These are phyloP conservation scores for Strix occidentalis DNA, from an alignment of 2,797 vertebrate genomes.

Conservation along the genomic window DNA sequence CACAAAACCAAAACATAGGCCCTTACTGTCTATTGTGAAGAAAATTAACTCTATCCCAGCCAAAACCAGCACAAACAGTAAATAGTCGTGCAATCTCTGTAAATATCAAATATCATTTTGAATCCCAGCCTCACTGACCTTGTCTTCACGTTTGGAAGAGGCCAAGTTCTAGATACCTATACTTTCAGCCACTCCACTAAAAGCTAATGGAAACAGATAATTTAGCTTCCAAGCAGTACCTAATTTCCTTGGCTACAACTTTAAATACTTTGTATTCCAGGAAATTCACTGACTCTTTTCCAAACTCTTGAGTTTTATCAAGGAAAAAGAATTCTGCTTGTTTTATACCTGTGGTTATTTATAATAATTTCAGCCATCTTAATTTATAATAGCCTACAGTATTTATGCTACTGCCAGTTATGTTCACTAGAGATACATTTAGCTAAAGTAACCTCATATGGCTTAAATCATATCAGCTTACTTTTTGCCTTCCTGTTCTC, in stretches of 20 bases:
- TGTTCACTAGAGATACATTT: background rate
- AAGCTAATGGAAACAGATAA: background rate
- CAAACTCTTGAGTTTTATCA: background rate
- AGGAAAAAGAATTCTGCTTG: background rate
- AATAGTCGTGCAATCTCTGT: background rate
- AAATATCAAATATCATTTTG: background rate
- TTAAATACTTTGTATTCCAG: background rate
- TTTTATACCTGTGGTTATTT: conserved; percentile 8
- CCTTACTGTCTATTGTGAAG: too few relatives aligned
- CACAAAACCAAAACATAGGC: too few relatives aligned
- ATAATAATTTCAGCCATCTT: background rate
- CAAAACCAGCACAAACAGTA: too few relatives aligned
- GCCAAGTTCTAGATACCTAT: background rate
- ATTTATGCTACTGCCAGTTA: conserved; percentile 15
- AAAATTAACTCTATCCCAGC: too few relatives aligned
- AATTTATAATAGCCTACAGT: conserved; percentile 1
- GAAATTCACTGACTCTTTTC: background rate
- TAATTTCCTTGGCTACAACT: background rate
- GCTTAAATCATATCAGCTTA: background rate
- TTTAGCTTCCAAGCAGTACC: background rate
- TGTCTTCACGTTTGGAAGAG: background rate
- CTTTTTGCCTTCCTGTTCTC: background rate
- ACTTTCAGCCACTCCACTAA: background rate
- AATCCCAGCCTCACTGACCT: background rate
- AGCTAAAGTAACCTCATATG: background rate